A percentile compares a stretch with the other conserved stretches of the same genome.
These are phyloP conservation scores for Epinephelus malabaricus DNA, from an alignment of 2,797 vertebrate genomes.

Conservation along the genomic window DNA sequence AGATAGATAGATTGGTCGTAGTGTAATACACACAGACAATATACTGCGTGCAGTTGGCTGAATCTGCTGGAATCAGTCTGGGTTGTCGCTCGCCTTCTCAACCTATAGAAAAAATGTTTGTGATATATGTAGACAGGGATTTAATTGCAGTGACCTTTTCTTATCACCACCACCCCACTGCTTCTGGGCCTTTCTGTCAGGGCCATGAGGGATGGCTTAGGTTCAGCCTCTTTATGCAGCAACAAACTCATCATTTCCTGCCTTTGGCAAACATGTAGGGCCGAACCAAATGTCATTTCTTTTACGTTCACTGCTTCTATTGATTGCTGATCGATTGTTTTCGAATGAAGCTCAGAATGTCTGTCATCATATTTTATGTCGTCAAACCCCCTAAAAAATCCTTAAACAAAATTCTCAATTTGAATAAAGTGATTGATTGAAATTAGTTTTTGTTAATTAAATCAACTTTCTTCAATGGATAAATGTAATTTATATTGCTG, in stretches of 20 bases:
- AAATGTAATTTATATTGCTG: no score
- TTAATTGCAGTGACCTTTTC: conserved; percentile 36
- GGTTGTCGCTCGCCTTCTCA: background rate
- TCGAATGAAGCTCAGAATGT: no score
- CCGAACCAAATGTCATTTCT: no score
- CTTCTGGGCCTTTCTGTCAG: conserved; percentile 21
- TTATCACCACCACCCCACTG: background rate
- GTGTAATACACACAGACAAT: background rate
- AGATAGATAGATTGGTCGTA: background rate
- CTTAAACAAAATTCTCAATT: no score
- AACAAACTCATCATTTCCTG: background rate
- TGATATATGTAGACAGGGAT: conserved; percentile 22
- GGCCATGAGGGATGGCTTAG: conserved; percentile 2
- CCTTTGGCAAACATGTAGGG: background rate
- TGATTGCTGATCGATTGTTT: no score
- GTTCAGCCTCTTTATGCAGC: conserved; percentile 20
- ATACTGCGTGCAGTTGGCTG: background rate
- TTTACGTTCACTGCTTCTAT: no score
- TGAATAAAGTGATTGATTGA: no score
- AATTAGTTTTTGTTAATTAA: no score
- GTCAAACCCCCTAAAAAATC: no score
- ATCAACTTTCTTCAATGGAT: no score
- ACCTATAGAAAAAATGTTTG: background rate
- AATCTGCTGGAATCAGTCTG: conserved; percentile 3
- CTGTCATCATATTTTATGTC: no score